Evolutionary conservation across 2,797 vertebrate species (phyloP).

Genomic region (Cossypha dichroa): DNA sequence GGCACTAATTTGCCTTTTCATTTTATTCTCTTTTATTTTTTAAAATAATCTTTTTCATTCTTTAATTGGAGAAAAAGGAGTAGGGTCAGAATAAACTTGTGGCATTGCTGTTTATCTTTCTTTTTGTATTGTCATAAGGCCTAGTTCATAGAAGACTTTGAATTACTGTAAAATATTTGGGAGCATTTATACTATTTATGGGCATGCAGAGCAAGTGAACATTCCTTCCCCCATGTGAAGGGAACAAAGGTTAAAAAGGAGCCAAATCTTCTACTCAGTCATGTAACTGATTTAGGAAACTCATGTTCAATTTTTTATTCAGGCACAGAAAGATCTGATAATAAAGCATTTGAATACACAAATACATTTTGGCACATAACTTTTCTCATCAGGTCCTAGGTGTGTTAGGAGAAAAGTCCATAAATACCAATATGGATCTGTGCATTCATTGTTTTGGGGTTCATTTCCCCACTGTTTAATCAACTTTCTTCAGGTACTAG

Average conservation of each 20-base stretch:
- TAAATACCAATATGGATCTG: not conserved
- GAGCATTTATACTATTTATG: not conserved
- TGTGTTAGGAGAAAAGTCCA: not conserved
- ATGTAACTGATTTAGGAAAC: not conserved
- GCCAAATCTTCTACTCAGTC: not conserved
- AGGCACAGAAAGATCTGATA: not conserved
- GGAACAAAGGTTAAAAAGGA: not conserved
- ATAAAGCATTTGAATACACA: not conserved
- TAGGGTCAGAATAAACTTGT: not conserved
- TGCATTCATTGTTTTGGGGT: not conserved
- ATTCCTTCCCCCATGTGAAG: not conserved
- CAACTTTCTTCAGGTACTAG: not conserved
- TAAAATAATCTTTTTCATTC: not conserved
- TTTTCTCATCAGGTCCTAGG: not conserved
- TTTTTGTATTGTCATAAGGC: not conserved
- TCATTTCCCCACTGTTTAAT: not conserved
- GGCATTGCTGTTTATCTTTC: not conserved
- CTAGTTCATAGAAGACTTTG: not conserved
- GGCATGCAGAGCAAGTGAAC: not conserved
- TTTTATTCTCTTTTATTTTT: not conserved
- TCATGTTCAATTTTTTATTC: not conserved
- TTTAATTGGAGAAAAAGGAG: not conserved
- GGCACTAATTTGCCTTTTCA: constrained; percentile 3
- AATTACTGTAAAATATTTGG: not conserved
- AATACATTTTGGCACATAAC: not conserved